Evolutionary conservation across 1,140 invertebrate species (phyloP), one percentile per base, ranked within the genome.

Genomic region (Homalodisca vitripennis): DNA sequence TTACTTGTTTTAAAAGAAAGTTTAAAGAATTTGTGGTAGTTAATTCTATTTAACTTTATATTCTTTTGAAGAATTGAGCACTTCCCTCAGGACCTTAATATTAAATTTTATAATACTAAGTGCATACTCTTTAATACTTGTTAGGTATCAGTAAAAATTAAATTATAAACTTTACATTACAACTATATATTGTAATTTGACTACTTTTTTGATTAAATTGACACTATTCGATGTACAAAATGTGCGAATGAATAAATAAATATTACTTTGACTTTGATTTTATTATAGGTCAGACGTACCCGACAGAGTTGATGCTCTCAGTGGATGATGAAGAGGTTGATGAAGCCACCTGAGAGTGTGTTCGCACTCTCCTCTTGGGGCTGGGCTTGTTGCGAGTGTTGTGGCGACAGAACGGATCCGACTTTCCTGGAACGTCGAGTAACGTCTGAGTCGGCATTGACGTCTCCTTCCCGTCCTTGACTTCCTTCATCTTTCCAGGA

Each of bases 311-410:
- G 6, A 78, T 68, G 51, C 77, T 78, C 47, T 78, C 77, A 6
- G 73, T 73, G 6, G 77, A 78, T 2, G 77, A 78, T 0, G 76
- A 77, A 17, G 76, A 74, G 6, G 72, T 75, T n/a, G 73, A 70
- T 0, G 75, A 71, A 46, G 71, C 29, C 13, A 62, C 63, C 24
- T 71, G 69, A 22, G 57, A 67, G 14, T 70, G 70, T 2, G 67
- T 67, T 34, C 74, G 60, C 0, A 73, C 70, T 26, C 76, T 70
- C 13, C 76, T 65, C 46, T 77, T 77, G 3, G 76, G 75, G 53
- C 74, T 75, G 0, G 73, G 73, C 47, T 75, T 78, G 48, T 41
- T 48, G 22, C 73, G 66, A 3, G 32, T 26, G 17, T 69, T 48
- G n/a, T 66, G 51, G 12, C 70, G 46, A 24, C 62, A 53, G 24